phyloP scores from a whole-genome alignment of 2,797 vertebrate species.

The Pantherophis alleghaniensis region DNA sequence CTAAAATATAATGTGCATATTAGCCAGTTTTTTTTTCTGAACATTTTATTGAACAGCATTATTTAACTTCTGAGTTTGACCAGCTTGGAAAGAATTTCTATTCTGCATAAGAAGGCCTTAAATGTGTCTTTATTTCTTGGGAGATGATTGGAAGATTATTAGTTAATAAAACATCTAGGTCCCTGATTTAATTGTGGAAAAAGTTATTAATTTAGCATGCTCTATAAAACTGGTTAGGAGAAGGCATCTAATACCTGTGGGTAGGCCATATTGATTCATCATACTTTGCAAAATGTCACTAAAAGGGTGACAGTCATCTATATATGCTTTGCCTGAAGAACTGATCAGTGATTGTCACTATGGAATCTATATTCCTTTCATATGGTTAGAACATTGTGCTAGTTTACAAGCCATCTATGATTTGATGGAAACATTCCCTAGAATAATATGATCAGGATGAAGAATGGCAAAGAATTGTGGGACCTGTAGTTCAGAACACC shows the following conservation, averaged over 20 bases:
- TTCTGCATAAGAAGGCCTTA: not conserved
- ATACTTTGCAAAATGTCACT: not conserved
- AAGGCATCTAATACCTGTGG: not conserved
- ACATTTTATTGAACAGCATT: constrained; percentile 23
- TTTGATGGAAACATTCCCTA: not conserved
- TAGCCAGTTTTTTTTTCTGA: constrained; percentile 37
- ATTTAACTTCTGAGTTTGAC: constrained; percentile 15
- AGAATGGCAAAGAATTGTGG: not conserved
- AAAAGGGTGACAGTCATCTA: not conserved
- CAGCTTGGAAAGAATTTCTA: constrained; percentile 26
- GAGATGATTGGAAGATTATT: not conserved
- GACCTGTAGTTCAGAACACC: not conserved
- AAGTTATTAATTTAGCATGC: not conserved
- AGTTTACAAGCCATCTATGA: not conserved
- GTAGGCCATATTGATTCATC: not conserved
- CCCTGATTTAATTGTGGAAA: not conserved
- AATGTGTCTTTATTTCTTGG: not conserved
- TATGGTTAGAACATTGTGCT: not conserved
- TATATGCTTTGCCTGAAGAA: not conserved
- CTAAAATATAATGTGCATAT: constrained; percentile 48
- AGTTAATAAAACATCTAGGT: not conserved
- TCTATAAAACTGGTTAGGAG: not conserved
- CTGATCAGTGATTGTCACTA: not conserved
- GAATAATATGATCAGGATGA: not conserved
- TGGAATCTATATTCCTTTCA: not conserved